Evolutionary conservation across 2,113 vertebrate genomes (phyloP).

Genomic region (Lasiurus cinereus): DNA sequence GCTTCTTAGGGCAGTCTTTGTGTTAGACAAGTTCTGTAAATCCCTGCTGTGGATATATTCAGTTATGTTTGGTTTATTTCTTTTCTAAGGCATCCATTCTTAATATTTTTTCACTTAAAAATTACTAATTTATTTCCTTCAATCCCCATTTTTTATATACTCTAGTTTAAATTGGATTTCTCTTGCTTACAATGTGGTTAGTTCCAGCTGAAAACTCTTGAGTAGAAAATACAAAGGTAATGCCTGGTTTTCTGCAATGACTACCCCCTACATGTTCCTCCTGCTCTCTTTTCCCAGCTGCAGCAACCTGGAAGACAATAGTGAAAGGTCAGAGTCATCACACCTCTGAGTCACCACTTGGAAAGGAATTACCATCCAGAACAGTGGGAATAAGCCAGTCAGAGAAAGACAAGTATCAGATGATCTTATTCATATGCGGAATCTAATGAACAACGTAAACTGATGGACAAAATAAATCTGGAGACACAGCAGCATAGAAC

Average conservation of each 20-base stretch:
- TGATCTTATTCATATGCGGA: too few species aligned
- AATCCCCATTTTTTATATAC: not conserved
- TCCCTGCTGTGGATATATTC: not conserved
- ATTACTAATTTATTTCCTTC: not conserved
- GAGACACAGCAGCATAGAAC: too few species aligned
- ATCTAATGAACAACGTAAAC: too few species aligned
- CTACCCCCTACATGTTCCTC: not conserved
- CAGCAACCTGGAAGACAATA: not conserved
- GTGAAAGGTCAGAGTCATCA: not conserved
- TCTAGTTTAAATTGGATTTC: not conserved
- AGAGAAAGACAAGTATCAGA: too few species aligned
- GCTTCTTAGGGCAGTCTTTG: not conserved
- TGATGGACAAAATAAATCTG: too few species aligned
- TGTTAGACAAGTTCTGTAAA: not conserved
- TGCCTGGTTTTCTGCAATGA: not conserved
- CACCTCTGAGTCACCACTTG: not conserved
- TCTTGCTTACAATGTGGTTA: not conserved
- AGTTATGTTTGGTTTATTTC: not conserved
- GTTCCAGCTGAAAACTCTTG: not conserved
- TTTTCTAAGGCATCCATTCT: not conserved
- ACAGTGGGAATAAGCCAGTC: not conserved
- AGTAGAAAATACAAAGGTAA: not conserved
- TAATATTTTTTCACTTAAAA: not conserved
- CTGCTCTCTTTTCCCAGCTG: not conserved
- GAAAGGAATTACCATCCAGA: not conserved